Base-by-base conservation (phyloP, 2,888 invertebrate genomes). In the Beris chalybata region DNA sequence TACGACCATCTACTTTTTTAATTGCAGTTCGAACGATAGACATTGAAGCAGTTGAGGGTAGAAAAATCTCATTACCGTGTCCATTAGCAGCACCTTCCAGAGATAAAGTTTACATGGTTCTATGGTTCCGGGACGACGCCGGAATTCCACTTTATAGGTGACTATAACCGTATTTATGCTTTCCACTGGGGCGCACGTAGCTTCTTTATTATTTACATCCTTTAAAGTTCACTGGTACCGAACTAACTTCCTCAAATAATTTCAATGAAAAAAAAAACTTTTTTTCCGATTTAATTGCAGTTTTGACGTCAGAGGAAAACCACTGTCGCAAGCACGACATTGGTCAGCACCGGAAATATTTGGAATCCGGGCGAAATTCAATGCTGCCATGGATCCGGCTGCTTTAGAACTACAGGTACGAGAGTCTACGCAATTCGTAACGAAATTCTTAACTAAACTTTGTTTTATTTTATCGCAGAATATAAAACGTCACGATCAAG, bases 81-180 rank as follows among this genome's bases (percentile, higher is more conserved):
- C 89, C 91, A 81, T 89, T 92, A 65, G 87, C 87, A 68, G 89
- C 91, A 12, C 87, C 88, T 31, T 87, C 86, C 74, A 87, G 89
- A 76, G 92, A 92, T 81, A 89, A 89, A 77, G 89, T 91, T 67
- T 89, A 90, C 82, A 91, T 92, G 89, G 91, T 92, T 64, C 88
- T 92, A 79, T 92, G 92, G 92, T 92, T 91, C 81, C 85, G 88
- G 72, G 89, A 90, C 74, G 90, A 90, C 72, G 88, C 88, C 48
- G 91, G 90, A 47, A 89, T 89, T 73, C 91, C 92, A 5, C 83
- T 92, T 50, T 92, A 92, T 85, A 91, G 91, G 92, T 92, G 52
- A 59, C 15, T 57, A 13, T n/a, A 29, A 30, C 29, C 11, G 9
- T 22, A 57, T 57, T 22, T 13, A 48, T 30, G 48, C 43, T 31